Evolutionary conservation across 2,888 invertebrate species (phyloP).

Genomic region (Sicus ferrugineus): DNA sequence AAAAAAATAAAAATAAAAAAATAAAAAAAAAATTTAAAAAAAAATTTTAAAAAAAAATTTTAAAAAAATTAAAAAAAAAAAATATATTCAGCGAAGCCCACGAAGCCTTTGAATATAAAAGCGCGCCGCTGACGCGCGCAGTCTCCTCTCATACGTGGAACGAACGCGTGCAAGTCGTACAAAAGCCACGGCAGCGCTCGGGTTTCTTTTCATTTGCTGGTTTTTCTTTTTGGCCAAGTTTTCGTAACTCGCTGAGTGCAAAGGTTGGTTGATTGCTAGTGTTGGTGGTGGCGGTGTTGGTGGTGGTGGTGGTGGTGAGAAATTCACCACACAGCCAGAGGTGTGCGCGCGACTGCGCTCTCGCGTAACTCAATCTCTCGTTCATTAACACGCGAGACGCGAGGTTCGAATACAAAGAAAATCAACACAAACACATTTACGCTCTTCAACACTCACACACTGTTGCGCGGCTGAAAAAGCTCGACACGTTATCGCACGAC

Average conservation of each 20-base stretch:
- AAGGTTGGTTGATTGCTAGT: too few species aligned
- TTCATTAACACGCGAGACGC: neutral
- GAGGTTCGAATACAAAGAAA: too few species aligned
- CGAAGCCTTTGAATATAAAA: constrained; percentile 45
- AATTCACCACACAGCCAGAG: constrained; percentile 20
- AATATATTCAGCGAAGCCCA: too few species aligned
- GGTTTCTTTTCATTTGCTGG: too few species aligned
- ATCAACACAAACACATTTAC: neutral
- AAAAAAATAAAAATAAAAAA: neutral
- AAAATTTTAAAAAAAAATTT: neutral
- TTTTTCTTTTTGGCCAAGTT: neutral
- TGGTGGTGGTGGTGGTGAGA: neutral
- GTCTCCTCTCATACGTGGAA: constrained; percentile 45
- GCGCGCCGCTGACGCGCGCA: constrained; percentile 43
- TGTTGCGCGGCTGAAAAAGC: neutral
- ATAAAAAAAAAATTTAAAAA: neutral
- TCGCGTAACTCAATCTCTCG: neutral
- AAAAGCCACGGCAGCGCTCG: too few species aligned
- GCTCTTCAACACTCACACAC: neutral
- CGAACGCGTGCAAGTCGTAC: constrained; percentile 41
- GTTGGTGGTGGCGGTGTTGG: too few species aligned
- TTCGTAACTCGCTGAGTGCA: too few species aligned
- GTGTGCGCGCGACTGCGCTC: neutral
- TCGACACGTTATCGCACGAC: neutral
- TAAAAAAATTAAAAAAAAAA: too few species aligned